Conservation (phyloP, 2,888 invertebrate species). For the Diachrysia chrysitis region DNA sequence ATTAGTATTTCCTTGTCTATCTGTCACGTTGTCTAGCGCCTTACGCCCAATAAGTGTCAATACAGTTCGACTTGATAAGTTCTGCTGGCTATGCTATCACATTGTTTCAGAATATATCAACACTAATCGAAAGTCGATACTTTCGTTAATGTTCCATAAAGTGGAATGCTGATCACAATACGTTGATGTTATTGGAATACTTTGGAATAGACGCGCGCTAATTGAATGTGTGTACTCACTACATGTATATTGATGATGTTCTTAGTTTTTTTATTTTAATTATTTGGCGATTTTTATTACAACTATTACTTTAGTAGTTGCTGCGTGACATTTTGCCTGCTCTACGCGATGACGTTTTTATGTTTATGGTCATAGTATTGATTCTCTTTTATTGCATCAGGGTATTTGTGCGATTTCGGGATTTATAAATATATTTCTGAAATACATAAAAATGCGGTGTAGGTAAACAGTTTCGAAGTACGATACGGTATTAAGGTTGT, state of each 20-base stretch:
- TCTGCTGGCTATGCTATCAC: not conserved
- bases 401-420: not conserved
- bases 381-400: too few relatives aligned
- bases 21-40: constrained; percentile 1
- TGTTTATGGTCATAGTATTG: not conserved
- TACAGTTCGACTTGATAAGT: not conserved
- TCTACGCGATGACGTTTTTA: too few relatives aligned
- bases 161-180: not conserved
- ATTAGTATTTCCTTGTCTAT: not conserved
- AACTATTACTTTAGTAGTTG: too few relatives aligned
- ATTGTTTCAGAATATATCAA: not conserved
- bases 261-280: too few relatives aligned
- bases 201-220: too few relatives aligned
- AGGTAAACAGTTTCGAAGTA: too few relatives aligned
- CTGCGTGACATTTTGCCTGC: too few relatives aligned
- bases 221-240: too few relatives aligned
- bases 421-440: not conserved
- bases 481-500: too few relatives aligned
- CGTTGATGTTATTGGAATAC: not conserved
- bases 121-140: not conserved
- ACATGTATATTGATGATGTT: too few relatives aligned
- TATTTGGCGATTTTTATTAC: too few relatives aligned
- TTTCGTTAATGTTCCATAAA: not conserved
- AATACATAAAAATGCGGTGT: too few relatives aligned
- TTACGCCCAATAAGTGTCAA: constrained; percentile 3